These are phyloP conservation scores for Dasyornis broadbenti DNA, from an alignment of 2,113 vertebrate species.

Conservation along the genomic window DNA sequence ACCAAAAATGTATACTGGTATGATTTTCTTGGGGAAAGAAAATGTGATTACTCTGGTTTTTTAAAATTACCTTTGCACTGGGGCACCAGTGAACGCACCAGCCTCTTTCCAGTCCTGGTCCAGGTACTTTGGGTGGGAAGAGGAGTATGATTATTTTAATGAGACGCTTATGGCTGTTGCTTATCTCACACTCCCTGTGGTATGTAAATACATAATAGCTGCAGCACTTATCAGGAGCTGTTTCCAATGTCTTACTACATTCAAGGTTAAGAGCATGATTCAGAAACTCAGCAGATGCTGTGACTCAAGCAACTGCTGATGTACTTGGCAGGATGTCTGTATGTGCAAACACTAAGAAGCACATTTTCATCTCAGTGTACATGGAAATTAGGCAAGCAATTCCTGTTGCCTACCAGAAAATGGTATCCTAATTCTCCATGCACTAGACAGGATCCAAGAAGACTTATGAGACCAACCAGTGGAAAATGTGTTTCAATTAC, in stretches of 20 bases:
- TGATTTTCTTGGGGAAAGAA: neutral
- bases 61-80: neutral
- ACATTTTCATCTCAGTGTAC: conserved; percentile 18
- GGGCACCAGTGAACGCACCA: neutral
- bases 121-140: neutral
- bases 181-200: neutral
- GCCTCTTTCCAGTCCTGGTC: neutral
- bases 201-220: neutral
- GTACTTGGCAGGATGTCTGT: conserved; percentile 43
- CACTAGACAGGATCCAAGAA: neutral
- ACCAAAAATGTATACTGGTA: neutral
- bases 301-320: conserved; percentile 59
- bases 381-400: neutral
- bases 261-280: conserved; percentile 45
- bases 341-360: conserved; percentile 45
- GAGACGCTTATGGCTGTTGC: neutral
- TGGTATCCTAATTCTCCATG: neutral
- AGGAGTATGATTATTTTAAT: neutral
- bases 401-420: neutral
- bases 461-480: neutral
- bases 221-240: neutral
- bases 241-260: conserved; percentile 17
- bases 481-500: neutral
- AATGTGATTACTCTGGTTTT: fast-evolving
- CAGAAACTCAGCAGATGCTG: conserved; percentile 54